Evolutionary conservation across 2,113 vertebrate species (phyloP).

Genomic region (Chauna torquata): DNA sequence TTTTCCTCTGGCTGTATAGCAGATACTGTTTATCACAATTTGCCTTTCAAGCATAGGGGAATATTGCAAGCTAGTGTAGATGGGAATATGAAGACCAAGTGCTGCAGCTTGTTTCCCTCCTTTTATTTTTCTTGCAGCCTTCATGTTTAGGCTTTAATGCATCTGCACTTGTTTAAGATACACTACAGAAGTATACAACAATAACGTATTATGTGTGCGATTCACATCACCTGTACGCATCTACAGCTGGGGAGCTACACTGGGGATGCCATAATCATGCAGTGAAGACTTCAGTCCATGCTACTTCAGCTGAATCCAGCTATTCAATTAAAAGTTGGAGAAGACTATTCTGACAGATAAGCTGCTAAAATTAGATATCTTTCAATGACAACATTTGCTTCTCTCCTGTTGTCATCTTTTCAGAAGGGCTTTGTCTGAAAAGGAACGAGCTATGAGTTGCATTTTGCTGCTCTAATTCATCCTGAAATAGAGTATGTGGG

Average conservation of each 20-base stretch:
- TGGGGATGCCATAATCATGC: not conserved
- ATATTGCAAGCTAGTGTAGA: not conserved
- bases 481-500: not conserved
- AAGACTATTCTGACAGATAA: not conserved
- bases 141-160: not conserved
- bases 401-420: not conserved
- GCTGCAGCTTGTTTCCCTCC: not conserved
- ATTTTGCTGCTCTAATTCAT: constrained; percentile 21
- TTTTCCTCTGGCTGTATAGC: not conserved
- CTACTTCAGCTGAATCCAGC: not conserved
- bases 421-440: not conserved
- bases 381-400: not conserved
- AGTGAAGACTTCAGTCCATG: not conserved
- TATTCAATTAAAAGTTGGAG: not conserved
- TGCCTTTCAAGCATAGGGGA: not conserved
- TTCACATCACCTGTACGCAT: not conserved
- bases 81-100: not conserved
- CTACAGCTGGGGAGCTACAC: not conserved
- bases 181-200: not conserved
- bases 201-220: not conserved
- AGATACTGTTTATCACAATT: not conserved
- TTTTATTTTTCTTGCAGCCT: not conserved
- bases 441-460: not conserved
- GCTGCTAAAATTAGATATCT: constrained; percentile 5
- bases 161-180: not conserved